A percentile compares a stretch with the other conserved stretches of the same genome.
Evolutionary conservation across 2,888 invertebrate genomes (phyloP).

Genomic region (Athalia circularis): DNA sequence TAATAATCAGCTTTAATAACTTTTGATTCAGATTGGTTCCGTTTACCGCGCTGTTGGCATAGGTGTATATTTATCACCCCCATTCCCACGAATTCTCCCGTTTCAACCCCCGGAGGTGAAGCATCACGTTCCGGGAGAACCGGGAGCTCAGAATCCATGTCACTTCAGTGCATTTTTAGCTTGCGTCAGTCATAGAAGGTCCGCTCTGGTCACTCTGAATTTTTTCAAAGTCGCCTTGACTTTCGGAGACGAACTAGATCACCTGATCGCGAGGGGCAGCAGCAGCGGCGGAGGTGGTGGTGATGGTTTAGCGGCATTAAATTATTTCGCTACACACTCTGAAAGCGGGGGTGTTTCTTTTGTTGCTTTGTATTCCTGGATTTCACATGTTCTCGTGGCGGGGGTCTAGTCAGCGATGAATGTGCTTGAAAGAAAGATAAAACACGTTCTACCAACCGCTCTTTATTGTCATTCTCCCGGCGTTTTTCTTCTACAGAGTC

Average conservation of each 20-base stretch:
- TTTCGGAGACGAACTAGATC: too few species aligned
- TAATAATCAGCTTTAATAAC: slow-evolving; percentile 11
- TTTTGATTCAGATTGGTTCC: slow-evolving; percentile 50
- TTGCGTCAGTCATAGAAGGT: too few species aligned
- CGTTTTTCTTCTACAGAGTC: not conserved
- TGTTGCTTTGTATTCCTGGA: slow-evolving; percentile 46
- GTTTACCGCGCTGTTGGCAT: slow-evolving; percentile 58
- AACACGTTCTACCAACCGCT: slow-evolving; percentile 16
- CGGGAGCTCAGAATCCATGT: slow-evolving; percentile 37
- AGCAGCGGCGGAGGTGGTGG: too few species aligned
- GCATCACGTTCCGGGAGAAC: not conserved
- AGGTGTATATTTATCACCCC: slow-evolving; percentile 35
- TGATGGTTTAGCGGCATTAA: too few species aligned
- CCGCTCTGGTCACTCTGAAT: slow-evolving; percentile 16
- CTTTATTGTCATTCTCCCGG: not conserved
- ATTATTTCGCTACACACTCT: not conserved
- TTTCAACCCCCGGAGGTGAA: slow-evolving; percentile 28
- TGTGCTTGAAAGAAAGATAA: slow-evolving; percentile 33
- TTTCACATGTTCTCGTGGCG: slow-evolving; percentile 22
- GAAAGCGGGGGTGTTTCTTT: slow-evolving; percentile 28
- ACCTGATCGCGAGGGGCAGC: too few species aligned
- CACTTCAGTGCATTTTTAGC: slow-evolving; percentile 47
- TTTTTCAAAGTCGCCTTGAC: not conserved
- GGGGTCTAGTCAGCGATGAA: slow-evolving; percentile 46
- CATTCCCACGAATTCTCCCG: slow-evolving; percentile 5